These are phyloP conservation scores for Sphaerodactylus townsendi DNA, from an alignment of 2,113 vertebrate genomes.

Conservation along the genomic window DNA sequence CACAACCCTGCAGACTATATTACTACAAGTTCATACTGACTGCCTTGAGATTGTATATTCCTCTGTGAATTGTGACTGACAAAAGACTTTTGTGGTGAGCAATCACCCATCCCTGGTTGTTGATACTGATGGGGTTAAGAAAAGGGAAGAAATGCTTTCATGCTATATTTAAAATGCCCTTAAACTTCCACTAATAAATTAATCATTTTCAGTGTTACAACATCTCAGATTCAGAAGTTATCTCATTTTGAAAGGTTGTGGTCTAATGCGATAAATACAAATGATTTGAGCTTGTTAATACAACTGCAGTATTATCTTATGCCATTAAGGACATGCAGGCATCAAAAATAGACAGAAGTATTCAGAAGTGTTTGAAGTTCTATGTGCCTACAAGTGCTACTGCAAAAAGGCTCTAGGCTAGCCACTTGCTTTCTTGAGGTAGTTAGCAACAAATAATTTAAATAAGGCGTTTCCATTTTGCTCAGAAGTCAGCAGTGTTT, in stretches of 20 bases:
- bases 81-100: slow-evolving; percentile 51
- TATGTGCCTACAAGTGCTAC: slow-evolving; percentile 17
- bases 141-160: background rate
- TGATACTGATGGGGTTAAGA: slow-evolving; percentile 24
- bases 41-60: slow-evolving; percentile 50
- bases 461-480: slow-evolving; percentile 47
- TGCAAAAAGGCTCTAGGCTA: slow-evolving; percentile 14
- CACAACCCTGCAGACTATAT: slow-evolving; percentile 49
- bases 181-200: slow-evolving; percentile 45
- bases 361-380: slow-evolving; percentile 46
- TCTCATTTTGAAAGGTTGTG: slow-evolving; percentile 49
- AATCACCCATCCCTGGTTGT: background rate
- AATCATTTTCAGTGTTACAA: slow-evolving; percentile 4
- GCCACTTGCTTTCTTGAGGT: background rate
- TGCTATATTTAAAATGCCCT: no score
- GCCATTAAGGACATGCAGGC: slow-evolving; percentile 15
- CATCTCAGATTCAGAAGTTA: background rate
- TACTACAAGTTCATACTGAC: slow-evolving; percentile 68
- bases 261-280: slow-evolving; percentile 12
- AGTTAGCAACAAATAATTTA: slow-evolving; percentile 39
- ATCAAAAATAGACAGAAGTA: slow-evolving; percentile 17
- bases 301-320: slow-evolving; percentile 34
- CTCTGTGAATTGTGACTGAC: slow-evolving; percentile 42
- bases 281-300: slow-evolving; percentile 34
- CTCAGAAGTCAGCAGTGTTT: slow-evolving; percentile 22